Conservation (phyloP, 2,113 vertebrate genomes). For the Strix aluco region DNA sequence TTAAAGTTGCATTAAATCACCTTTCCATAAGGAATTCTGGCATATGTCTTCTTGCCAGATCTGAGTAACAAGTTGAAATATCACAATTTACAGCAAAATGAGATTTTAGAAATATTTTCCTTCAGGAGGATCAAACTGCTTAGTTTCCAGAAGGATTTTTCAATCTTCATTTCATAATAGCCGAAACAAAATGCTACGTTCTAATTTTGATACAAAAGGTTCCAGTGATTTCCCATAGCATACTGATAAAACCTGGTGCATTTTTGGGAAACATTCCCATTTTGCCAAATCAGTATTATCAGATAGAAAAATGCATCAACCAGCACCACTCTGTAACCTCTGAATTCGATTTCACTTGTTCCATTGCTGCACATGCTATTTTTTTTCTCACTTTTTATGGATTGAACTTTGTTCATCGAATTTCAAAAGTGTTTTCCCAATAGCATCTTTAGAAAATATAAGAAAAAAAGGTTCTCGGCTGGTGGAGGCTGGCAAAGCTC, state of each 20-base stretch:
- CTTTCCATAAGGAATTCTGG: background rate
- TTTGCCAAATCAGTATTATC: background rate
- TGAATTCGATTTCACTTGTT: background rate
- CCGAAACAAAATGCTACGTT: background rate
- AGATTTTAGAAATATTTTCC: background rate
- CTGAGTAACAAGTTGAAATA: background rate
- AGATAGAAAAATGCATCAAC: background rate
- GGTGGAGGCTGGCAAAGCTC: conserved; percentile 39
- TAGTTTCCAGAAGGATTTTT: background rate
- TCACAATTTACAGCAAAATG: background rate
- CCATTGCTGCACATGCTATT: background rate
- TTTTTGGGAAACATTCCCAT: background rate
- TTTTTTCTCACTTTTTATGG: background rate
- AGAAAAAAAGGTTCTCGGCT: conserved; percentile 25
- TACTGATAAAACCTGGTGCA: background rate
- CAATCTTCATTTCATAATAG: background rate
- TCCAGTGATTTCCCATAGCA: background rate
- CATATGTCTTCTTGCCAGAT: background rate
- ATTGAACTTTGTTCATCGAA: conserved; percentile 18
- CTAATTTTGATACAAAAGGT: background rate
- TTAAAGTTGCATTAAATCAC: background rate
- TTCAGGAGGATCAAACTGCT: background rate
- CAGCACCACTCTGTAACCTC: background rate
- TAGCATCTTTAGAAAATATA: conserved; percentile 33
- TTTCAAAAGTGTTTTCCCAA: conserved; percentile 56